Evolutionary conservation across 2,888 invertebrate species (phyloP), one percentile per base, ranked within the genome.

Genomic region (Nebria brevicollis): DNA sequence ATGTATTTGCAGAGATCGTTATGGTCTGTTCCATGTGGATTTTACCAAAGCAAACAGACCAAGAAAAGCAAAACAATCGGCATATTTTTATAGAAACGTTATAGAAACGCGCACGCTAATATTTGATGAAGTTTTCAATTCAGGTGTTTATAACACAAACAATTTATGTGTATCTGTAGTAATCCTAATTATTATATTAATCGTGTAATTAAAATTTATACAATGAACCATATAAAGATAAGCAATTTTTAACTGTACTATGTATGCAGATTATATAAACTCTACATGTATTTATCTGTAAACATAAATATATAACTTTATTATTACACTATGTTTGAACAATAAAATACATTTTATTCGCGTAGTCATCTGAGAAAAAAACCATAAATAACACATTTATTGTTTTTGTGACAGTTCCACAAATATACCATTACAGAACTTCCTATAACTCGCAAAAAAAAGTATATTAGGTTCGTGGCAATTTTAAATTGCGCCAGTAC

Each of bases 1-100:
- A 20, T 20, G 68, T 68, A 26, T 77, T 90, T 91, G 73, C 87
- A 93, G 93, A 13, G 90, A 90, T 84, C 91, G 90, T 85, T 94
- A 93, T 86, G 94, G 94, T 5, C 84, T 94, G 0, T 92, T 92
- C 83, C 89, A 91, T 85, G 93, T 94, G 0, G 92, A 95, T 85
- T 93, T 93, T 85, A 86, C 88, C 0, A 91, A 91, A 83, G 89
- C 90, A 0, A 88, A 90, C 0, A 90, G 91, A 81, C 89, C 91
- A 1, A 89, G 94, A 82, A 91, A 90, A 0, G 91, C 93, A 0
- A 93, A 94, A 85, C 90, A 90, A 68, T 94, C 94, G 0, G 90
- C 91, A 0, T 85, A 86, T 66, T 88, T 91, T 82, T 91, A 90
- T 87, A 90, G 90, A 83, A 86, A 90, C 73, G 88, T 92, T 15